Evolutionary conservation across 1,140 invertebrate genomes (phyloP), one percentile per base, ranked within the genome.

Genomic region (Drosophila lacertosa): DNA sequence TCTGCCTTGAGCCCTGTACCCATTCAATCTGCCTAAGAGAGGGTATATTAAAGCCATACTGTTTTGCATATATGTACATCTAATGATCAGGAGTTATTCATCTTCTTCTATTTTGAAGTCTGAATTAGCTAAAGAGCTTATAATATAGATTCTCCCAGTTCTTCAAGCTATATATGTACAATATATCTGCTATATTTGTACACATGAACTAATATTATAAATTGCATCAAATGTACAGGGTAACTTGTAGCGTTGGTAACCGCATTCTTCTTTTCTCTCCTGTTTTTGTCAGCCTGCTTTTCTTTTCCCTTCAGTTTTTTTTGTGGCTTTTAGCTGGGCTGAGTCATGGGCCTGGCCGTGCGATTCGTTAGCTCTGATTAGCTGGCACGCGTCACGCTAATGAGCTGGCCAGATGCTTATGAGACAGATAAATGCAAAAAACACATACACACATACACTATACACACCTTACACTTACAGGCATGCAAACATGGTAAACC

Each of bases 311-410:
- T 35, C n/a, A n/a, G n/a, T n/a, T 37, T 40, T 24, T 37, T 59
- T 51, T 39, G 44, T 50, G 24, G 42, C 42, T 64, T 63, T 22
- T 55, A 26, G 40, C n/a, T 47, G 54, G 77, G 77, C 63, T 82
- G 78, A 82, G 69, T 82, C 78, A 82, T 77, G 39, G 65, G 62
- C 29, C 48, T 33, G 53, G 55, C 47, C 22, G 18, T 6, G 50
- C 37, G 77, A 84, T 86, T 84, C 48, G 75, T 59, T 74, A 72
- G 39, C 60, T 86, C 73, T 81, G 81, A 84, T 84, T 84, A 81
- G 81, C 73, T 62, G 77, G 67, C 81, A 70, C 82, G 81, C 81
- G 81, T 86, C 82, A 86, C 81, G 81, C 81, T 84, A 84, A 84
- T 84, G 81, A 77, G 72, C 60, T 69, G 63, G 10, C 24, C 37